Evolutionary conservation across 2,113 vertebrate species (phyloP).

Genomic region (Ctenodactylus gundi): DNA sequence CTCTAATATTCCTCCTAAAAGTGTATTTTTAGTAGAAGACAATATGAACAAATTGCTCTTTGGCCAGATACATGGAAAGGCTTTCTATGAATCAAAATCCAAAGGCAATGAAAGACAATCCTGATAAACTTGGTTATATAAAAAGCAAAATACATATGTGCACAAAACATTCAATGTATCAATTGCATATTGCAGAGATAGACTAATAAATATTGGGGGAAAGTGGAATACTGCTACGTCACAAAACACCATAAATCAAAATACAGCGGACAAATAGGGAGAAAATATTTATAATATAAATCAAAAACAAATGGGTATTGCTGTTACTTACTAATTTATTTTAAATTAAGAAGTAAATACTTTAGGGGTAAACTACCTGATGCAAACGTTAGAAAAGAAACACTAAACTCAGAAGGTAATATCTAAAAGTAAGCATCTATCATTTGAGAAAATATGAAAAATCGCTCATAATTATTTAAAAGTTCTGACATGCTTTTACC

Average conservation of each 20-base stretch:
- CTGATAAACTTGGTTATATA: neutral
- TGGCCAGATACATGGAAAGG: neutral
- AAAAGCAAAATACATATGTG: no score
- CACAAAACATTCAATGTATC: no score
- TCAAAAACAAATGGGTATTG: neutral
- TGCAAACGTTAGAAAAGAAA: neutral
- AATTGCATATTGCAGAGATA: no score
- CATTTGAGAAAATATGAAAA: neutral
- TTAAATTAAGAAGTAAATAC: neutral
- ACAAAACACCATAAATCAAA: neutral
- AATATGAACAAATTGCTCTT: neutral
- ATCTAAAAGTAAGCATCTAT: neutral
- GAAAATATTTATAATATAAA: neutral
- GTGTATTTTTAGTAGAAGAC: neutral
- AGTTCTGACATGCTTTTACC: neutral
- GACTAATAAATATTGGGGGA: no score
- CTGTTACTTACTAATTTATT: neutral
- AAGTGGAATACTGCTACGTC: no score
- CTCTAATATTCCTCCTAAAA: no score
- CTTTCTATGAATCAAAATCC: neutral
- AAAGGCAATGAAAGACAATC: neutral
- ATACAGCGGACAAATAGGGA: neutral
- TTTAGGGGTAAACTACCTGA: neutral
- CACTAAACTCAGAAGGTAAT: neutral
- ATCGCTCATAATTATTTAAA: neutral